Evolutionary conservation across 2,888 invertebrate species (phyloP), one percentile per base, ranked within the genome.

Genomic region (Hirtodrosophila confusa): DNA sequence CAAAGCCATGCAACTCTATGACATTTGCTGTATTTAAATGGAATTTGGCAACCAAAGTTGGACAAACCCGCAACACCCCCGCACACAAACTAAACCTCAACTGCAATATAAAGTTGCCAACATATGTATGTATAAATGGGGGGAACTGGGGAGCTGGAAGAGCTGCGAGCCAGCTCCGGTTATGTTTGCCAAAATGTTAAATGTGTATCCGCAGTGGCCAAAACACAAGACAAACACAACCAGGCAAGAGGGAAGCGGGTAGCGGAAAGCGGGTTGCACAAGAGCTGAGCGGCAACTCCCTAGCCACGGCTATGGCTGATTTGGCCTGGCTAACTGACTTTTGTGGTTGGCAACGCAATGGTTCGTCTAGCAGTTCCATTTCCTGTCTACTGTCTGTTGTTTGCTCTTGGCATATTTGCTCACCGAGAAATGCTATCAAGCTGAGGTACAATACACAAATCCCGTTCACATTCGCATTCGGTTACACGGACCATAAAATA

Each of bases 151-250:
- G 8, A 3, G 44, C 3, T 10, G 41, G 36, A 12, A 11, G 4
- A 11, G 37, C 7, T 27, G 36, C 45, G 4, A 31, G 36, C 8
- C 50, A 41, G 33, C 9, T 43, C 51, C 35, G 44, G 61, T 62
- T 64, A 48, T 61, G 70, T 64, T 83, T 85, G 82, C 83, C 86
- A 80, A 75, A 84, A 82, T 83, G 78, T 73, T 78, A 67, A 78
- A 83, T 80, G 78, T 86, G 73, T 73, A 70, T 80, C 83, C 80
- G 82, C 82, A 86, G 75, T 83, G 80, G 54, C 75, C 78, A 74
- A 67, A 84, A 71, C 69, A 63, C 58, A 65, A 74, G 50, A 45
- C 65, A 73, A 54, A 70, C 49, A 66, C 24, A 36, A 54, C 54
- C 27, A 51, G 43, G n/a, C 41, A 48, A 48, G 53, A 36, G 44